phyloP scores from a whole-genome alignment of 1,140 invertebrate species.

The Meloidogyne floridensis region DNA sequence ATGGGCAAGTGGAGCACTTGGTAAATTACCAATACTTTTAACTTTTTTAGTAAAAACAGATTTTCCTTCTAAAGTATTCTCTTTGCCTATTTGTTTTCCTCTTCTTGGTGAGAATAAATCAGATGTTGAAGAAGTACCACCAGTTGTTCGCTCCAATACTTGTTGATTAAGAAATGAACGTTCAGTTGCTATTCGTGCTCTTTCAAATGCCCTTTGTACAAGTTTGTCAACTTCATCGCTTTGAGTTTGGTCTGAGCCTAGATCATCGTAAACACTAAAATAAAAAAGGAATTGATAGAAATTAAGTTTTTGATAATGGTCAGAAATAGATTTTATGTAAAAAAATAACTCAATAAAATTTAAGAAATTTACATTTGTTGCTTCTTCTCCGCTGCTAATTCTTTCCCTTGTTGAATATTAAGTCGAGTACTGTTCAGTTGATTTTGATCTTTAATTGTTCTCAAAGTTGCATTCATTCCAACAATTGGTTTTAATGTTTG shows the following conservation, averaged over 20 bases:
- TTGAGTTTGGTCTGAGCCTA: slow-evolving; percentile 12
- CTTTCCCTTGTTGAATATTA: background rate
- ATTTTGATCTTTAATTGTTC: slow-evolving; percentile 28
- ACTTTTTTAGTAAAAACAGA: background rate
- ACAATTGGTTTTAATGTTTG: slow-evolving; percentile 35
- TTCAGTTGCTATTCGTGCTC: slow-evolving; percentile 49
- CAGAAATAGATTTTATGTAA: too few relatives aligned
- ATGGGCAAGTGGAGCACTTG: slow-evolving; percentile 31
- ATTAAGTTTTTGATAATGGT: background rate
- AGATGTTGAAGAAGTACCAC: background rate
- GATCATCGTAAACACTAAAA: slow-evolving; percentile 7
- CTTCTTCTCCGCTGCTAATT: background rate
- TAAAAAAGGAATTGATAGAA: background rate
- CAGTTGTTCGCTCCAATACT: slow-evolving; percentile 44
- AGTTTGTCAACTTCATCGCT: slow-evolving; percentile 41
- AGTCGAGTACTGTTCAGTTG: slow-evolving; percentile 27
- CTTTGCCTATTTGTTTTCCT: slow-evolving; percentile 8
- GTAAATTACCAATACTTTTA: slow-evolving; percentile 1
- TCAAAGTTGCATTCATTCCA: slow-evolving; percentile 24
- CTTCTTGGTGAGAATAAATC: slow-evolving; percentile 13
- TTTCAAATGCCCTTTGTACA: slow-evolving; percentile 37
- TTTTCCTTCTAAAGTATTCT: background rate
- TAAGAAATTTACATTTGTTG: background rate
- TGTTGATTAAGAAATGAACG: slow-evolving; percentile 51
- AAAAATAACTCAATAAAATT: too few relatives aligned